Base-by-base conservation (phyloP, 1,140 invertebrate genomes). In the Achatina immaculata region DNA sequence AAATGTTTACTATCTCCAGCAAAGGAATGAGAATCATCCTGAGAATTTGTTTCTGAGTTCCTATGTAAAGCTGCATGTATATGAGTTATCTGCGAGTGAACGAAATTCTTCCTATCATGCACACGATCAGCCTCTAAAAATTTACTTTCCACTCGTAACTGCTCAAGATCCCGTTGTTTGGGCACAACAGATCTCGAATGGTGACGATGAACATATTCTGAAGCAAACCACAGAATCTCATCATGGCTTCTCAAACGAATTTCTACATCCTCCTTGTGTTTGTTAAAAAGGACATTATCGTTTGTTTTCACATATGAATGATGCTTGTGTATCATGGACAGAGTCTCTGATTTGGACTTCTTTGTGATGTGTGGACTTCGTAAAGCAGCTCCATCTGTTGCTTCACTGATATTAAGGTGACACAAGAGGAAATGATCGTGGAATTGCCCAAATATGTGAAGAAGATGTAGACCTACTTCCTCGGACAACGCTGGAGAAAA, bases 211-310 rank as follows among this genome's bases (percentile, higher is more conserved):
- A 88, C 81, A 16, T 71, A 79, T 73, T 89, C 84, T 80, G 85
- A 83, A 62, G 80, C 85, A 78, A 86, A 89, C 85, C 83, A 89
- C 43, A 84, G 68, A 34, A 90, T 85, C 55, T 85, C 77, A 14
- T 65, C 77, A 84, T 89, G 86, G 21, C 51, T 28, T 11, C 86
- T 74, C 21, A 90, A 72, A 42, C 80, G 58, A 19, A 38, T n/a
- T 69, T 88, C 87, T 51, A 85, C 45, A 19, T 66, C 40, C 34
- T 31, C n/a, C 45, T 62, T 72, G 58, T 76, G 34, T 43, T n/a
- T 7, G 21, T 34, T 28, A 83, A 83, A 74, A 51, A 55, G 0
- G 69, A 34, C 1, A n/a, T 4, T 43, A 66, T 69, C 36, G 43
- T 40, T 68, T 24, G 48, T 51, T 69, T 28, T 80, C 42, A 83